A percentile compares a stretch with the other conserved stretches of the same genome.
phyloP scores from a whole-genome alignment of 2,888 invertebrate species.

The Conops quadrifasciatus region DNA sequence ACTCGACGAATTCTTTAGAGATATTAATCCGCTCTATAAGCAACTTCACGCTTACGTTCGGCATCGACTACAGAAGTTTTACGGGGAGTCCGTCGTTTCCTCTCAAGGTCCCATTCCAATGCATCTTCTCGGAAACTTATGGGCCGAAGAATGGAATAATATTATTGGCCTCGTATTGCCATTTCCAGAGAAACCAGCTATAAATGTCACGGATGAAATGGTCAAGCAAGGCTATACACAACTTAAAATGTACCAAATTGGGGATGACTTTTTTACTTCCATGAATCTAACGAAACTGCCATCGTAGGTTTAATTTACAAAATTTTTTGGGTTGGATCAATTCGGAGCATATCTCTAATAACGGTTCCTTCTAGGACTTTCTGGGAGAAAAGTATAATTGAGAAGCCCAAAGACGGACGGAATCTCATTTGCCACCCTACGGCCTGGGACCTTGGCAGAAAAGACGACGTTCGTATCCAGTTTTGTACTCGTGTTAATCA shows the following conservation, averaged over 20 bases:
- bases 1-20: conserved; percentile 74
- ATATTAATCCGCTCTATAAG: conserved; percentile 81
- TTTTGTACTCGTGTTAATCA: conserved; percentile 71
- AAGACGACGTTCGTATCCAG: conserved; percentile 79
- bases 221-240: conserved; percentile 77
- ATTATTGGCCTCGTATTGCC: conserved; percentile 72
- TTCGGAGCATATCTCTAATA: not conserved
- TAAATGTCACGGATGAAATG: conserved; percentile 79
- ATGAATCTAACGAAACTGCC: conserved; percentile 84
- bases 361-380: conserved; percentile 68
- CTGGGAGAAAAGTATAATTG: conserved; percentile 86
- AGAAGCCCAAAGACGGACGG: conserved; percentile 76
- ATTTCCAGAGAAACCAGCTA: conserved; percentile 73
- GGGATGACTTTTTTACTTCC: conserved; percentile 87
- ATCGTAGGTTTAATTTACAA: conserved; percentile 57
- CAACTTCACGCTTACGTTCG: conserved; percentile 69
- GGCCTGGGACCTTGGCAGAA: conserved; percentile 87
- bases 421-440: conserved; percentile 87
- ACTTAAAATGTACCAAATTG: conserved; percentile 80
- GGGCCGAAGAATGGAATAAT: conserved; percentile 80
- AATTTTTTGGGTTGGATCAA: not conserved
- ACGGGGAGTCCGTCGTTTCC: not conserved
- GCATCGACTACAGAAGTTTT: not conserved
- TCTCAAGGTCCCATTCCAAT: not conserved
- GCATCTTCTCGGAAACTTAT: conserved; percentile 72